Evolutionary conservation across 2,888 invertebrate species (phyloP).

Genomic region (Microdon myrmicae): DNA sequence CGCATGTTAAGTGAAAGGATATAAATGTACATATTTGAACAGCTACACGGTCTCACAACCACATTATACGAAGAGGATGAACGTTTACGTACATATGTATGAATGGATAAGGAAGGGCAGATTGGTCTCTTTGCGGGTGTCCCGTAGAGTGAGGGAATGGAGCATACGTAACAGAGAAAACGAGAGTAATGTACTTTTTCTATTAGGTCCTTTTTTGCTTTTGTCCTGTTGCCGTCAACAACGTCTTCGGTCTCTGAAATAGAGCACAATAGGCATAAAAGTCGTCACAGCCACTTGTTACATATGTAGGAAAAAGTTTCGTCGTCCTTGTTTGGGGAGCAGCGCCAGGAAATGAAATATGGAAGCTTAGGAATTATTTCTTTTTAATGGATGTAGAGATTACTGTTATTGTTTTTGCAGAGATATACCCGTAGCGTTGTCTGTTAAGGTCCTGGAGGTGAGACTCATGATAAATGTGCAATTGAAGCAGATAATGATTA

Average conservation of each 20-base stretch:
- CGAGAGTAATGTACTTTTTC: conserved; percentile 24
- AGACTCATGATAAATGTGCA: too few relatives aligned
- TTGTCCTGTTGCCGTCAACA: conserved; percentile 3
- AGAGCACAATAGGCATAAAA: conserved; percentile 52
- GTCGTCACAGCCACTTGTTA: conserved; percentile 53
- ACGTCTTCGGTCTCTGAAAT: conserved; percentile 26
- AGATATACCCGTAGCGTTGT: too few relatives aligned
- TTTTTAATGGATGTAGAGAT: conserved; percentile 52
- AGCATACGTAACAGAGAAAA: conserved; percentile 12
- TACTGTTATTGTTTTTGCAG: conserved; percentile 36
- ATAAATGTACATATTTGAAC: conserved; percentile 40
- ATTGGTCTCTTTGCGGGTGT: too few relatives aligned
- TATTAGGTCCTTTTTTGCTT: conserved; percentile 1
- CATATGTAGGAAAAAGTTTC: conserved; percentile 44
- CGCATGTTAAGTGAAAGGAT: conserved; percentile 42
- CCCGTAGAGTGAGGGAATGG: not conserved
- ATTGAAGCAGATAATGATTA: too few relatives aligned
- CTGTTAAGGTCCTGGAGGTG: too few relatives aligned
- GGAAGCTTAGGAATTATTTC: conserved; percentile 52
- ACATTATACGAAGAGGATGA: conserved; percentile 32
- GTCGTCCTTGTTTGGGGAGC: conserved; percentile 20
- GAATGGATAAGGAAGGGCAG: not conserved
- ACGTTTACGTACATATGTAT: conserved; percentile 7
- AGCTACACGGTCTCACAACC: conserved; percentile 31
- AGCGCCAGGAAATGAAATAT: conserved; percentile 36